Conservation (phyloP, 92 coral and sea anemone species). For the Chrysogorgia sp. region DNA sequence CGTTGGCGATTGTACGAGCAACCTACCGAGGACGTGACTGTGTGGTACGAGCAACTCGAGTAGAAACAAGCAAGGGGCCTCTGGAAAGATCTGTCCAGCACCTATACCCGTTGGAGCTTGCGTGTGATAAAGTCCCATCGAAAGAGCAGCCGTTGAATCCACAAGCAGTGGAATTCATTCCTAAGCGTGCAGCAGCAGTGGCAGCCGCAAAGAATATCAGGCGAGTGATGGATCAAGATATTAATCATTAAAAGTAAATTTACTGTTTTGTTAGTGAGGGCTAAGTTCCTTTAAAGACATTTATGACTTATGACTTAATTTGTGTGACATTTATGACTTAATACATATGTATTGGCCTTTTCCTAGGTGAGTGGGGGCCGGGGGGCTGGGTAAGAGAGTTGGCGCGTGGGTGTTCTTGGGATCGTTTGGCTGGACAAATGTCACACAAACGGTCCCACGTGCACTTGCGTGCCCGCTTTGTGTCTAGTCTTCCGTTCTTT, state of each 20-base stretch:
- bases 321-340: too few relatives aligned
- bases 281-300: background rate
- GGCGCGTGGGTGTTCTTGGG: too few relatives aligned
- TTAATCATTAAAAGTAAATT: too few relatives aligned
- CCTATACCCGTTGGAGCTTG: constrained; percentile 44
- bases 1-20: constrained; percentile 3
- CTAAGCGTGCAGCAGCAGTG: background rate
- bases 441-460: too few relatives aligned
- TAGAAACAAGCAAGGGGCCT: constrained; percentile 20
- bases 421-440: too few relatives aligned
- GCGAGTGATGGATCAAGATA: background rate
- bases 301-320: too few relatives aligned
- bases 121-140: constrained; percentile 18
- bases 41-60: background rate
- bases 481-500: too few relatives aligned
- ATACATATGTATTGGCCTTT: too few relatives aligned
- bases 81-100: constrained; percentile 54
- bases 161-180: background rate
- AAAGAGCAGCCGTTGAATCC: constrained; percentile 7
- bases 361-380: too few relatives aligned
- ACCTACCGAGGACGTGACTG: constrained; percentile 10
- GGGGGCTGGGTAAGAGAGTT: too few relatives aligned
- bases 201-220: background rate
- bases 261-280: background rate
- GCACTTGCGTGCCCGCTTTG: too few relatives aligned